Base-by-base conservation (phyloP, 1,140 invertebrate genomes). In the Trichonephila clavipes region DNA sequence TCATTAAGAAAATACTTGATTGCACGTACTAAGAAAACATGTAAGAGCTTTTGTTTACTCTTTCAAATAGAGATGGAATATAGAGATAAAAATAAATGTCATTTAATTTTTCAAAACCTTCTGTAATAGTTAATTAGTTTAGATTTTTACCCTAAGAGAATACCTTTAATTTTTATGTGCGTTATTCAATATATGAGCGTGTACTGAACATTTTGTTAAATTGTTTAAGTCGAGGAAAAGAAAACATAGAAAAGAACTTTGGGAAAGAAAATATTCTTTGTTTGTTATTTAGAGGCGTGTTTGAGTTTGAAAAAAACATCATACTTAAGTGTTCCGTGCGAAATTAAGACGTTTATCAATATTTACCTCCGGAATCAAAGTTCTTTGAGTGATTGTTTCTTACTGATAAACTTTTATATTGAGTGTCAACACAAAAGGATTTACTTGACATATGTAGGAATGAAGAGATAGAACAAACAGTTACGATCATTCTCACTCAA, bases 331-430 rank as follows among this genome's bases (percentile, higher is more conserved):
- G 24, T 18, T 40, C 2, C 16, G 28, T 34, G 34, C 5, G 18
- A 34, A 77, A 77, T 40, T 77, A 77, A 77, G 28, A 40, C 18
- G 34, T 77, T 77, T 77, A 77, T 77, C 72, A 77, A 77, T 77
- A 77, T 77, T 77, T 77, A 77, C 72, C 28, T 77, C 72, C 18
- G 14, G 34, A 19, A 4, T 77, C 72, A 19, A 34, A 77, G 28
- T 34, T 40, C 28, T 19, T 77, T 34, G 18, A 14, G 6, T 18
- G 21, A 64, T 64, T 34, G 6, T 34, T 77, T 77, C 34, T 40
- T 77, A 34, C 12, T 77, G 72, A 77, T 77, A 77, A 77, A 28
- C 72, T 12, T 18, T 28, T 40, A 28, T 34, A 77, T 77, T 77
- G 28, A 34, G 72, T 77, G 72, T 40, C 72, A 77, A 77, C 34